Base-by-base conservation (phyloP, 2,888 invertebrate genomes). In the Beris morrisii region DNA sequence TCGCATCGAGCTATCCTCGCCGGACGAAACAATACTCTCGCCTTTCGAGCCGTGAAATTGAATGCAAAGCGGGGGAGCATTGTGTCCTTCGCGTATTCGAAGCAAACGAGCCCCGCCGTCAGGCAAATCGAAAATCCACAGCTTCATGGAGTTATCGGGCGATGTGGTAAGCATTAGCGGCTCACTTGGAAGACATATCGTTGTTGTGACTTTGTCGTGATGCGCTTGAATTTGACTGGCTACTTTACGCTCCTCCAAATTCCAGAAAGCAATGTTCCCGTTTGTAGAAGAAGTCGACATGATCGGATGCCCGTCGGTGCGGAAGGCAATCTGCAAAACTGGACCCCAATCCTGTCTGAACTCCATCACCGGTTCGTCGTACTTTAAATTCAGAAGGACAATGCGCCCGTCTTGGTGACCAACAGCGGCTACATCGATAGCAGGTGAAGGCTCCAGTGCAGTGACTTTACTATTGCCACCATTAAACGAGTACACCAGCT, bases 231-330 rank as follows among this genome's bases (percentile, higher is more conserved):
- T 80, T 79, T 96, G 96, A 68, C 91, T 90, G 65, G 90, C 84
- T 0, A 79, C 83, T 76, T 88, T 86, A 70, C 84, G 84, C 70
- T 93, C 88, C 75, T 94, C 93, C 52, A 99, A 83, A 81, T 97
- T 89, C 98, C 98, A 99, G 76, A 97, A 85, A 0, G 94, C 93
- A 72, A 98, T 85, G 74, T 95, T 91, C 0, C 99, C 98, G 53
- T 85, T 82, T 5, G 84, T 80, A 77, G 91, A 92, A 0, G 93
- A 93, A 4, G 92, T 90, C 0, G 91, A 88, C 92, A 97, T 91
- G 4, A 95, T 86, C 0, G 94, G 91, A 46, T 85, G 85, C 2
- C 90, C 93, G 77, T 97, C 96, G 61, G 90, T 88, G 72, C 96
- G 86, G 77, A 97, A 98, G 3, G 93, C 85, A 53, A 98, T 85